A percentile compares a stretch with the other conserved stretches of the same genome.
These are phyloP conservation scores for Ranitomeya variabilis DNA, from an alignment of 2,113 vertebrate genomes.

Conservation along the genomic window DNA sequence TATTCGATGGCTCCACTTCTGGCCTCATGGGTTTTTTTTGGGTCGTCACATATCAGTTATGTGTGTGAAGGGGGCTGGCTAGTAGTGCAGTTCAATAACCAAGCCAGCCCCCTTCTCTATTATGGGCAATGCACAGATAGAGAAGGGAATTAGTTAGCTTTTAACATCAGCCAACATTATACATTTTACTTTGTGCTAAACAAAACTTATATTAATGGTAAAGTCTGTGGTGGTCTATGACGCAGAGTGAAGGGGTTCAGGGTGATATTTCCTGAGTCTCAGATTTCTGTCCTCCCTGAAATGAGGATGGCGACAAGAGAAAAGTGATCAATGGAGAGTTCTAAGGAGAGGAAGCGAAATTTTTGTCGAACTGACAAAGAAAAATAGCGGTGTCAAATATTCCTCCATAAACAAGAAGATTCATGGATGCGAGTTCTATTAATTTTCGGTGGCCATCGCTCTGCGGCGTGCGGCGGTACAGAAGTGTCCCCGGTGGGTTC, in stretches of 20 bases:
- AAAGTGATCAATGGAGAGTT: neutral
- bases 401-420: neutral
- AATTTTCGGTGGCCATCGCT: neutral
- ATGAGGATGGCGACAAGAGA: neutral
- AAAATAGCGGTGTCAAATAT: neutral
- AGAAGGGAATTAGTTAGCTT: too few species aligned
- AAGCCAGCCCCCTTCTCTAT: too few species aligned
- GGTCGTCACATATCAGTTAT: too few species aligned
- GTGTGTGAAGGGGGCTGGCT: too few species aligned
- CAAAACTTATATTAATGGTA: neutral
- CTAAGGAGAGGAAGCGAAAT: neutral
- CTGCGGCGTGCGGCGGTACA: neutral
- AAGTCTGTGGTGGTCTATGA: neutral
- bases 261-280: neutral
- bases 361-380: neutral
- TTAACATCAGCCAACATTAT: too few species aligned
- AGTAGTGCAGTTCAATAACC: too few species aligned
- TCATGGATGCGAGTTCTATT: neutral
- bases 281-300: neutral
- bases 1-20: too few species aligned
- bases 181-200: too few species aligned
- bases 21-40: too few species aligned
- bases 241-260: neutral
- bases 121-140: too few species aligned
- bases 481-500: constrained; percentile 2